Evolutionary conservation across 2,797 vertebrate genomes (phyloP), one percentile per base, ranked within the genome.

Genomic region (Taenioides sp.): DNA sequence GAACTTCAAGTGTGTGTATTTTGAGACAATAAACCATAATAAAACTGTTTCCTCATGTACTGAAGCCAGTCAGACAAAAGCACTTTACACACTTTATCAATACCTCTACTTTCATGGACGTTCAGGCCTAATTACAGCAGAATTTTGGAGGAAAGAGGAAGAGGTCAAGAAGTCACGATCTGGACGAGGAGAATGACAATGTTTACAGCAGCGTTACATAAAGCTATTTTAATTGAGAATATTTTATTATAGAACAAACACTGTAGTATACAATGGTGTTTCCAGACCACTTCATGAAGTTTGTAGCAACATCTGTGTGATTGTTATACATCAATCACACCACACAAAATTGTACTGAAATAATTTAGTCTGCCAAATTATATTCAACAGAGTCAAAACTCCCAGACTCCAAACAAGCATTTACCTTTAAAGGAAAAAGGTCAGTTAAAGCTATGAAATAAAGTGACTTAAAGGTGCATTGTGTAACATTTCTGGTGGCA

Each of bases 71-170:
- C 60, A 58, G 78, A 79, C 72, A 75, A 83, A 86, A 84, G 71
- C 84, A 88, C 77, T 88, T 88, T 74, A 88, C 87, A 87, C 71
- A 89, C 92, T 92, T 92, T 92, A 78, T 7, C 79, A 94, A 93
- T 89, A 90, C 84, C 63, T 93, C 25, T 37, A 86, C 86, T 91
- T 95, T 96, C 92, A 93, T 49, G 92, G 94, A 96, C 95, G 89
- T 87, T 81, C 40, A 1, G 69, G 83, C 84, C 84, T 90, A 86
- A 94, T 93, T 93, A 90, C 93, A 88, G 92, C 86, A 87, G 91
- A 89, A 92, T 94, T 34, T 85, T 83, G 71, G 61, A n/a, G 75
- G 78, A 78, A 92, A 92, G 23, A 16, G 88, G 89, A 86, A 71
- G 82, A 88, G 88, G 87, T 93, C 80, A 92, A 89, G 80, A 90